A percentile compares a stretch with the other conserved stretches of the same genome.
phyloP scores from a whole-genome alignment of 2,113 vertebrate species.

The Mus musculus region DNA sequence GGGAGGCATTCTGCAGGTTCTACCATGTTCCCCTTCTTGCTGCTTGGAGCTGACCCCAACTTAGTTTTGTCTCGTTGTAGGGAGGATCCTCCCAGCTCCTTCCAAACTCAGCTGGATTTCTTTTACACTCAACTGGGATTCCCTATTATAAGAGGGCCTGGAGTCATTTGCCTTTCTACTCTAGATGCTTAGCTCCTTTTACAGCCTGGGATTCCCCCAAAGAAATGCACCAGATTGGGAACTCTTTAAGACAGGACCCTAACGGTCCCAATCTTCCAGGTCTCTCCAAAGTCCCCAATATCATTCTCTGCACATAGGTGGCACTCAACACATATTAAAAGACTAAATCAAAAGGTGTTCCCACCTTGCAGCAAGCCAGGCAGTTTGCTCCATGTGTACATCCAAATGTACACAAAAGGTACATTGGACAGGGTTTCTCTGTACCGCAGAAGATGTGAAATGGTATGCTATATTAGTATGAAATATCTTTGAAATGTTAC shows the following conservation, averaged over 20 bases:
- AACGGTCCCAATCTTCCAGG: constrained; percentile 34
- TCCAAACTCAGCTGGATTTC: background rate
- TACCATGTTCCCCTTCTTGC: background rate
- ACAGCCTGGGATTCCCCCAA: background rate
- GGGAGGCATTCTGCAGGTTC: background rate
- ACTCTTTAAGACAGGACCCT: background rate
- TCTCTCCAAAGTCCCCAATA: constrained; percentile 59
- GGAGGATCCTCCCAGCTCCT: background rate
- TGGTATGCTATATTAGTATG: background rate
- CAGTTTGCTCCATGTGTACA: constrained; percentile 45
- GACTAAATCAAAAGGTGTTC: constrained; percentile 54
- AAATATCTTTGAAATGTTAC: constrained; percentile 36
- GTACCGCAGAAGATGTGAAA: background rate
- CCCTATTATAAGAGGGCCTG: background rate
- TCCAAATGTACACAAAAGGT: constrained; percentile 10
- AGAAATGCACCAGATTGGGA: background rate
- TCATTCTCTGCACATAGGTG: constrained; percentile 78
- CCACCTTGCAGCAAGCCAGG: constrained; percentile 1
- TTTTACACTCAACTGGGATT: constrained; percentile 27
- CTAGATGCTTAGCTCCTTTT: background rate
- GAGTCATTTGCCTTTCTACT: background rate
- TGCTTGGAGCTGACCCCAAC: background rate
- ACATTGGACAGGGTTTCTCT: background rate
- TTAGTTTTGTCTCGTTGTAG: background rate
- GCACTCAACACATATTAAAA: constrained; percentile 78